A percentile compares a stretch with the other conserved stretches of the same genome.
These are phyloP conservation scores for Choreutis nemorana DNA, from an alignment of 2,888 invertebrate genomes.

Conservation along the genomic window DNA sequence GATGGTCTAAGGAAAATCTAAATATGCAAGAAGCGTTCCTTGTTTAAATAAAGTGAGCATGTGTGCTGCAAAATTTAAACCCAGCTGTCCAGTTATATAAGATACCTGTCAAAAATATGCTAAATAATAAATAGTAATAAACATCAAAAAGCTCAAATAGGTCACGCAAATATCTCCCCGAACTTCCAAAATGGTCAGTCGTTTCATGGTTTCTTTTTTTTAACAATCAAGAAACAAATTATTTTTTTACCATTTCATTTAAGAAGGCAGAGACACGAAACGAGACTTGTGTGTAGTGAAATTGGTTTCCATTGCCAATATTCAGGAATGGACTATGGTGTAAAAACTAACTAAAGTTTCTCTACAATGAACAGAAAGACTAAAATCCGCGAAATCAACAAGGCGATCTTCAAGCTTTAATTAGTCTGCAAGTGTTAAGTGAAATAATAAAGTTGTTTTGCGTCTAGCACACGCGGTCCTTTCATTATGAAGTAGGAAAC, in stretches of 20 bases:
- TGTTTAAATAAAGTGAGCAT: conserved; percentile 56
- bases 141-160: background rate
- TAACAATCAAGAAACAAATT: background rate
- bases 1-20: conserved; percentile 10
- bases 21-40: conserved; percentile 50
- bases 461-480: conserved; percentile 46
- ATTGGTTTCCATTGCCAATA: too few species aligned
- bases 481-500: too few species aligned
- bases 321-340: too few species aligned
- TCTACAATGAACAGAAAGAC: too few species aligned
- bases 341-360: too few species aligned
- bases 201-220: background rate
- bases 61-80: too few species aligned
- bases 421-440: too few species aligned
- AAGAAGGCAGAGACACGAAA: too few species aligned
- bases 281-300: too few species aligned
- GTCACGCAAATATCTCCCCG: background rate
- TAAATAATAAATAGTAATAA: conserved; percentile 1
- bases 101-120: background rate
- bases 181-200: background rate
- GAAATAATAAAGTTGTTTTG: conserved; percentile 44
- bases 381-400: too few species aligned
- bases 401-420: too few species aligned
- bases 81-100: too few species aligned
- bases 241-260: background rate